Base-by-base conservation (phyloP, 2,113 vertebrate genomes). In the Todiramphus chloris region DNA sequence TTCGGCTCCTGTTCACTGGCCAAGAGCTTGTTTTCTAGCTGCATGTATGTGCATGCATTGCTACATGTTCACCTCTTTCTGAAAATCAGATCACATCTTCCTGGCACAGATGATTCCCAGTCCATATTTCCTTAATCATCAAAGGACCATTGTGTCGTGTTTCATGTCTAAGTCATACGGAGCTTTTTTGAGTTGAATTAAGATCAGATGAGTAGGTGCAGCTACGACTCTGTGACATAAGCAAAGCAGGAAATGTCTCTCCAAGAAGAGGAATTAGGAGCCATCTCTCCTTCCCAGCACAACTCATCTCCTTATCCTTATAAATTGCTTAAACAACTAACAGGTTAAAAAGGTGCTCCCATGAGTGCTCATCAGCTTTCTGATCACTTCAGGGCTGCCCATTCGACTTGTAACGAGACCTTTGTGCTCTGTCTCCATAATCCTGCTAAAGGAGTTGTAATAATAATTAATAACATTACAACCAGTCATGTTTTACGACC, bases 171-270 rank as follows among this genome's bases (percentile, higher is more conserved):
- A 88, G 73, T 51, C 82, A 85, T 91, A 85, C 4, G 0, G 53
- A 94, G 84, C 10, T 90, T 94, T 95, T 95, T 87, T 89, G 80
- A 79, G 93, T 64, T 90, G 94, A 96, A 86, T 95, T 96, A 94
- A 95, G 94, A 95, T 95, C 93, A 96, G 94, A 81, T 92, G 87
- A 74, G 83, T 84, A 76, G 87, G 90, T 82, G 19, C 78, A 94
- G 92, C 63, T 30, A 33, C 0, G 1, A 81, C 73, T 51, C 89
- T 96, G 90, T 91, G 76, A 94, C 85, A 83, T 58, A 95, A 81
- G 84, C 53, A 82, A 92, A 73, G 41, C 92, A 90, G 86, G 76
- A 96, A 89, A 96, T 51, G 68, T 79, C 51, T 79, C 53, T 91
- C 44, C 25, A 6, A 19, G 48, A 50, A 0, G 0, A 95, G 77